These are phyloP conservation scores for Sinelater perroti DNA, from an alignment of 2,888 invertebrate genomes.

Conservation along the genomic window DNA sequence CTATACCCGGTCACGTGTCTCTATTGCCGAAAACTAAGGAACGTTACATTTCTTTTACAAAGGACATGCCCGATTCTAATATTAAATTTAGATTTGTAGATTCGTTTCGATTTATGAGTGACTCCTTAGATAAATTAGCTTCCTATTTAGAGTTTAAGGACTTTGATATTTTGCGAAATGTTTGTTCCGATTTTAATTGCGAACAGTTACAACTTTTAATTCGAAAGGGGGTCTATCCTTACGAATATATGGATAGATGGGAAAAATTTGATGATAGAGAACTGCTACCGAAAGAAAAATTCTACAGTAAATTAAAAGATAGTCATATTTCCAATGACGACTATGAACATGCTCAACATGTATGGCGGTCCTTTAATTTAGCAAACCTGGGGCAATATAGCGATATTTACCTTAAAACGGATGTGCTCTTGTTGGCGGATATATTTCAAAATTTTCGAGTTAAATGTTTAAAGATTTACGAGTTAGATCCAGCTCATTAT, in stretches of 20 bases:
- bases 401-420: conserved; percentile 51
- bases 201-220: no score
- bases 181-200: no score
- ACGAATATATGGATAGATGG: conserved; percentile 47
- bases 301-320: conserved; percentile 43
- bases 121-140: no score
- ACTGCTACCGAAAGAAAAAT: conserved; percentile 43
- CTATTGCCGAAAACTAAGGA: no score
- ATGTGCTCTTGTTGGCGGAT: conserved; percentile 49
- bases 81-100: no score
- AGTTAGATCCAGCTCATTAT: conserved; percentile 52
- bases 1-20: no score
- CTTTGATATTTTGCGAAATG: no score
- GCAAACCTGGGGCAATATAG: conserved; percentile 51
- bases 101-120: no score
- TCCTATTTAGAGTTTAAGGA: no score
- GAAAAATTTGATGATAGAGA: conserved; percentile 42
- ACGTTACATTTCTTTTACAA: no score
- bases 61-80: no score
- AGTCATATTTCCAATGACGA: conserved; percentile 41
- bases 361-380: conserved; percentile 51
- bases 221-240: conserved; percentile 53
- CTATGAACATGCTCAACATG: conserved; percentile 50
- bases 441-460: conserved; percentile 52
- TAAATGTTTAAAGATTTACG: conserved; percentile 40